phyloP scores from a whole-genome alignment of 2,113 vertebrate species.

The Bostrychus sinensis region DNA sequence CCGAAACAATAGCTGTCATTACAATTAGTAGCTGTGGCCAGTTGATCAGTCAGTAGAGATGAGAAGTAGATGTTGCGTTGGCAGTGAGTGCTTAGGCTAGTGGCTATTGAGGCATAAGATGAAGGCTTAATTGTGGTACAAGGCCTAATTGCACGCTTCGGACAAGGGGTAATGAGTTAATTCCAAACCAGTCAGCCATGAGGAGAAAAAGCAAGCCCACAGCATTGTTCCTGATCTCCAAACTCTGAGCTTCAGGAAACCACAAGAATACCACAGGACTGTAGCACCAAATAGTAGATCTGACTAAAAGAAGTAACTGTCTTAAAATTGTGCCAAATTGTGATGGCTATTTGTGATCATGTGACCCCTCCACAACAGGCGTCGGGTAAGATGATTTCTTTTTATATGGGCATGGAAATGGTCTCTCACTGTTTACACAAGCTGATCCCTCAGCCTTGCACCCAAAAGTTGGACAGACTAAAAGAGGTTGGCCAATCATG shows the following conservation, averaged over 20 bases:
- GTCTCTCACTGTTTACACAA: constrained; percentile 70
- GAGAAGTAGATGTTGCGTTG: constrained; percentile 44
- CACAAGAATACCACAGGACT: neutral
- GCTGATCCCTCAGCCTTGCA: constrained; percentile 64
- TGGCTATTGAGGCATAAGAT: constrained; percentile 57
- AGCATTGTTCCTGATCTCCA: constrained; percentile 48
- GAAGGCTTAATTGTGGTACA: constrained; percentile 61
- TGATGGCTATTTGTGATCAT: constrained; percentile 53
- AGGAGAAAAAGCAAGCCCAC: constrained; percentile 59
- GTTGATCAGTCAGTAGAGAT: constrained; percentile 34
- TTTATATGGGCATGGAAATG: constrained; percentile 74
- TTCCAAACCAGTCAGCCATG: constrained; percentile 66
- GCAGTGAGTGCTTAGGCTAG: constrained; percentile 51
- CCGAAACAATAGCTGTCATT: constrained; percentile 55
- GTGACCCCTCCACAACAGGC: constrained; percentile 53
- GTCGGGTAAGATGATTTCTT: constrained; percentile 68
- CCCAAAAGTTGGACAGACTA: constrained; percentile 43
- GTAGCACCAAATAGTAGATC: too few relatives aligned
- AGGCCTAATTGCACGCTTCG: constrained; percentile 73
- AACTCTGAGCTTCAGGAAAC: constrained; percentile 45
- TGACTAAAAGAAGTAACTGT: too few relatives aligned
- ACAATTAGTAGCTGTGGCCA: constrained; percentile 34
- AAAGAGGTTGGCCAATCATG: constrained; percentile 51
- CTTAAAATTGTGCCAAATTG: too few relatives aligned
- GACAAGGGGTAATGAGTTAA: constrained; percentile 73